These are phyloP conservation scores for Chrysomela aeneicollis DNA, from an alignment of 2,888 invertebrate genomes.

Conservation along the genomic window DNA sequence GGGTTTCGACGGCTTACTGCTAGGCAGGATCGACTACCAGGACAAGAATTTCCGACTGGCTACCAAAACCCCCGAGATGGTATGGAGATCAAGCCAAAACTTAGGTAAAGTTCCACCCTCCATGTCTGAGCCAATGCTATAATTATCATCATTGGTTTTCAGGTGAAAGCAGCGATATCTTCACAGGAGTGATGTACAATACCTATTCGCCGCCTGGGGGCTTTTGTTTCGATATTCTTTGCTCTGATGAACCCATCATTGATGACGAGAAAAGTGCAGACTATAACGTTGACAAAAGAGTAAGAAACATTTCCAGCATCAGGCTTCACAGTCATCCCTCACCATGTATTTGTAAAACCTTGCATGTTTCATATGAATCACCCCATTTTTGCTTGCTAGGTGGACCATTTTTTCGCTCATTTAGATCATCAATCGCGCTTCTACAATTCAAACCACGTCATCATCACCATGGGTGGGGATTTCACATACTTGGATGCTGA, in stretches of 20 bases:
- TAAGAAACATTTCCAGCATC: constrained; percentile 59
- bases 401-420: constrained; percentile 66
- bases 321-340: too few species aligned
- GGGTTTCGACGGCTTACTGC: constrained; percentile 88
- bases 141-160: constrained; percentile 25
- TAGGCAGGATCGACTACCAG: constrained; percentile 87
- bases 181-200: constrained; percentile 76
- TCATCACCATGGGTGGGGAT: constrained; percentile 92
- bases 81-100: constrained; percentile 81
- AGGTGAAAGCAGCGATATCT: constrained; percentile 67
- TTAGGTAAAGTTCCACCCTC: constrained; percentile 65
- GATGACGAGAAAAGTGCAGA: constrained; percentile 82
- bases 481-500: constrained; percentile 82
- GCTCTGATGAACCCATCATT: constrained; percentile 84
- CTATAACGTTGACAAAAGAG: constrained; percentile 81
- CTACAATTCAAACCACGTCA: constrained; percentile 75
- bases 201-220: constrained; percentile 86
- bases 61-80: constrained; percentile 76
- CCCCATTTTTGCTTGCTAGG: constrained; percentile 60
- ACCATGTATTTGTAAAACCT: too few species aligned
- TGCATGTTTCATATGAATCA: not conserved
- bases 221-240: constrained; percentile 92
- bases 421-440: constrained; percentile 55
- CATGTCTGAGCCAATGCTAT: too few species aligned
- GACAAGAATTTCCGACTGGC: constrained; percentile 73